Evolutionary conservation across 2,113 vertebrate genomes (phyloP), one percentile per base, ranked within the genome.

Genomic region (Todiramphus chloris): DNA sequence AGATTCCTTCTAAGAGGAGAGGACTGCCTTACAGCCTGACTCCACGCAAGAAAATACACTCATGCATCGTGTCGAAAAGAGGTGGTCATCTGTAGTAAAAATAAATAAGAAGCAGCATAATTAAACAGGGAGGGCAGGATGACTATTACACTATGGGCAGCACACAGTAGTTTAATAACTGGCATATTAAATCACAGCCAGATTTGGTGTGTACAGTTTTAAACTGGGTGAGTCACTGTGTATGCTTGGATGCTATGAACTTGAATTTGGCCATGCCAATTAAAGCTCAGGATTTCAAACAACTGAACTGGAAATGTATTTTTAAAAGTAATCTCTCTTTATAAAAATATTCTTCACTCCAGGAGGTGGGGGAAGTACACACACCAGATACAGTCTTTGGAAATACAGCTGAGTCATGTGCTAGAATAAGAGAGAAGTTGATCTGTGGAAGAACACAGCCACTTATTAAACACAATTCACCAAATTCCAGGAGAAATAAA

Each of bases 361-460:
- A 3, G 59, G 46, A 74, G 39, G 37, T 25, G 21, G 53, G 50
- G 53, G 58, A 12, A 91, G 8, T 28, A 89, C 33, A 19, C 37
- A 43, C n/a, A 91, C 13, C 46, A 94, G 77, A 74, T 39, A 33
- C 59, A 80, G 55, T 17, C 46, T 69, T 69, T 74, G 70, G 76
- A 90, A 93, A 92, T 88, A 81, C 46, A 96, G 88, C 90, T 90
- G 92, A 94, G 60, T 96, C 96, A 96, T 89, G 39, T 87, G 56
- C 64, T 72, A 62, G 75, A 91, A 69, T 15, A 75, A 76, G 51
- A 17, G 68, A 84, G 55, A 93, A 72, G 50, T 5, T 39, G 10
- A 66, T 72, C 41, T 86, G 68, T 41, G 70, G 67, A 93, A 79
- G 24, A 89, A 72, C 33, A 74, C 15, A 68, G 48, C 10, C 83